Evolutionary conservation across 2,113 vertebrate species (phyloP).

Genomic region (Tinamus guttatus): DNA sequence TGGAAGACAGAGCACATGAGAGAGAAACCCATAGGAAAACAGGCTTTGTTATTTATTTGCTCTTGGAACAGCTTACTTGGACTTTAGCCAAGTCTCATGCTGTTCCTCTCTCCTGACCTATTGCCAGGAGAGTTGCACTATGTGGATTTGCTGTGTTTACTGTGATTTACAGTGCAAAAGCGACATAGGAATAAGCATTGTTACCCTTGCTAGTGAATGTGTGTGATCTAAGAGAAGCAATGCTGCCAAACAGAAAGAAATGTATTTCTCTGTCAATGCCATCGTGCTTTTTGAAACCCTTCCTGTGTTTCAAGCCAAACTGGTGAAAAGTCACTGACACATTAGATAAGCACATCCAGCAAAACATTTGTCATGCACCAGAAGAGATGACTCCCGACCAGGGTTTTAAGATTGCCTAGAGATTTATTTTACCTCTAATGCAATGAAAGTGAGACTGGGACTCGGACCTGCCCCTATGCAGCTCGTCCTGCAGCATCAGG

Average conservation of each 20-base stretch:
- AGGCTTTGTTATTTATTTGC: not conserved
- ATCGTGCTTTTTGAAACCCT: not conserved
- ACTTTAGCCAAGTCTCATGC: not conserved
- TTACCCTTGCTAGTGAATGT: not conserved
- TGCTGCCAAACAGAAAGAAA: not conserved
- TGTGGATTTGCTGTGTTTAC: not conserved
- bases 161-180: not conserved
- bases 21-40: not conserved
- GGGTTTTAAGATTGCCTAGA: not conserved
- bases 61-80: not conserved
- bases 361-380: not conserved
- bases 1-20: fast-evolving
- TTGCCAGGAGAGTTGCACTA: not conserved
- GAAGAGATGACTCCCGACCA: not conserved
- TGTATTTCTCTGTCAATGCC: not conserved
- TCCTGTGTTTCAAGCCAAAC: not conserved
- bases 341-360: not conserved
- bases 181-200: not conserved
- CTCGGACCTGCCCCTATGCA: not conserved
- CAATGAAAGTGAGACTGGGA: not conserved
- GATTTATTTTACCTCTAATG: slow-evolving; percentile 6
- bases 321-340: not conserved
- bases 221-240: not conserved
- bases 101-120: not conserved
- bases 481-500: not conserved